Evolutionary conservation across 2,888 invertebrate species (phyloP), one percentile per base, ranked within the genome.

Genomic region (Cephus rjabovi): DNA sequence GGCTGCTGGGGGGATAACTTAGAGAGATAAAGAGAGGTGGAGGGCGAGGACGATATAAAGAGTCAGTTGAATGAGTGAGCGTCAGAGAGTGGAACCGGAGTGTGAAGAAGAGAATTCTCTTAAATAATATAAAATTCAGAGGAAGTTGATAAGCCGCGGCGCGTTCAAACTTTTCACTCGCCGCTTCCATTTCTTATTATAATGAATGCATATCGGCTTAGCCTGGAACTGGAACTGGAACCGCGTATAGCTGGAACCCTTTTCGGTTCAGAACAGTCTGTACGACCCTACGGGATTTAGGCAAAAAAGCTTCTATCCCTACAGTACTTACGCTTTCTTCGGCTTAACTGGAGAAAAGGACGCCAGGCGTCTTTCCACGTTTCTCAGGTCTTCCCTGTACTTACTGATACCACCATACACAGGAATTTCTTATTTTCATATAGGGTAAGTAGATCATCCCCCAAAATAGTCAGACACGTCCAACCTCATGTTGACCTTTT

Each of bases 121-220:
- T 90, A 90, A 91, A 91, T 90, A 90, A 90, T 90, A 91, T 89
- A 91, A 90, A 90, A 91, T 89, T 91, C 90, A 85, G 85, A 87
- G 87, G 85, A 89, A 90, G 88, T 91, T 90, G 90, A 90, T 91
- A 91, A 91, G 91, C 88, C 86, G 85, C 69, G 77, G 75, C 71
- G 84, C 85, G 83, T 80, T 85, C 81, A 83, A 86, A 87, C 86
- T 84, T 87, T 86, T 86, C 85, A 83, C 86, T 84, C 83, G 83
- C 76, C 79, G 81, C 87, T 88, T 87, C 86, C 89, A 90, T 90
- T 90, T 89, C 90, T 90, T 90, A 89, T 90, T 90, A 88, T 91
- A 91, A 91, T 90, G 90, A 91, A 91, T 91, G 90, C 89, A 91
- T 90, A 91, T 91, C 90, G 90, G 91, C 91, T 91, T 91, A 91